phyloP scores from a whole-genome alignment of 1,140 invertebrate genomes.

The Gryllus bimaculatus region DNA sequence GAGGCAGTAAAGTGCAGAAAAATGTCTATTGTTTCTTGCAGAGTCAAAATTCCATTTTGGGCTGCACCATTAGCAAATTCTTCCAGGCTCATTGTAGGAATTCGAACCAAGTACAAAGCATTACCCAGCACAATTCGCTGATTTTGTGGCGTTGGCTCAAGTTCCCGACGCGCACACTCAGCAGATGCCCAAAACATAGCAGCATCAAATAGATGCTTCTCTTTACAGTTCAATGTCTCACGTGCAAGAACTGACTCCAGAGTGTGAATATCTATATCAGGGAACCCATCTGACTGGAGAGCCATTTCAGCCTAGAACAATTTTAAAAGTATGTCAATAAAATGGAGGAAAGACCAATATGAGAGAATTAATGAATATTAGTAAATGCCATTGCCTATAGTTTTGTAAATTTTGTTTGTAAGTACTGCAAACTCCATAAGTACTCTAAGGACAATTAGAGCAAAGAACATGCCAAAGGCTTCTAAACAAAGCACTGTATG shows the following conservation, averaged over 20 bases:
- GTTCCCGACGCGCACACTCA: constrained; percentile 68
- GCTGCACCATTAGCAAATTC: constrained; percentile 87
- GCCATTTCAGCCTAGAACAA: constrained; percentile 76
- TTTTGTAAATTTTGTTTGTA: too few relatives aligned
- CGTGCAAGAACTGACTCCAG: constrained; percentile 76
- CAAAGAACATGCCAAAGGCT: too few relatives aligned
- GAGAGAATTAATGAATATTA: too few relatives aligned
- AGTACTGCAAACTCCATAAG: too few relatives aligned
- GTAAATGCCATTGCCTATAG: too few relatives aligned
- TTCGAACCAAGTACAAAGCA: constrained; percentile 73
- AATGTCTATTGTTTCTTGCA: constrained; percentile 84
- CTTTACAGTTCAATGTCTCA: constrained; percentile 85
- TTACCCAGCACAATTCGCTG: constrained; percentile 56
- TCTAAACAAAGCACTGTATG: too few relatives aligned
- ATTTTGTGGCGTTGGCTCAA: constrained; percentile 51
- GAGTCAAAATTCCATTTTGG: constrained; percentile 76
- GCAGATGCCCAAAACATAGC: constrained; percentile 82
- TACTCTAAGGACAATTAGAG: too few relatives aligned
- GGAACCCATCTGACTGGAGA: constrained; percentile 83
- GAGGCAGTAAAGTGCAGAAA: constrained; percentile 82
- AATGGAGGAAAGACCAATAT: background rate
- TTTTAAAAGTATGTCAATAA: background rate
- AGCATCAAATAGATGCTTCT: constrained; percentile 80
- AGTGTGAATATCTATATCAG: constrained; percentile 83
- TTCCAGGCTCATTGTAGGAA: constrained; percentile 82